Base-by-base conservation (phyloP, 1,140 invertebrate species). In the Halesus radiatus region DNA sequence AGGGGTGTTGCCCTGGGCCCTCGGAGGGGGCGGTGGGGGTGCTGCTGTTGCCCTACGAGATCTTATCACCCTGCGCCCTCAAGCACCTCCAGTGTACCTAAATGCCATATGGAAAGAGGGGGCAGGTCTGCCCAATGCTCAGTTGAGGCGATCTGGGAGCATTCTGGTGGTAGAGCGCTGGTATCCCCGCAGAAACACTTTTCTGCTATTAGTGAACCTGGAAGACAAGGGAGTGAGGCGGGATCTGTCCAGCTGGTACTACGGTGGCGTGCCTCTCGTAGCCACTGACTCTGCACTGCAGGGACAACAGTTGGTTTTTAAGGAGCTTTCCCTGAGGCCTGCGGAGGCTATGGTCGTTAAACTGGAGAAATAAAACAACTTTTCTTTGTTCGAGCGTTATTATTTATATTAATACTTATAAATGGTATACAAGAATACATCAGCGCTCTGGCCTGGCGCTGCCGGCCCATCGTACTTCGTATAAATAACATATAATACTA, bases 111-210 rank as follows among this genome's bases (percentile, higher is more conserved):
- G 90, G 78, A 95, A 93, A 85, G 90, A 94, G 26, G 91, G 91
- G 3, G 87, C 87, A 56, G 88, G 90, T 70, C 85, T 89, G 32
- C 91, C 91, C 5, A 95, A 95, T 87, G 92, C 92, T 78, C 91
- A 92, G 84, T 88, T 94, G 32, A 91, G 91, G 86, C 90, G 92
- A 83, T 90, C 90, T 16, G 87, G 91, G 52, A 91, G 94, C 84
- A 88, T 95, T 22, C 85, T 96, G 10, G 91, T 95, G 0, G 89
- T 96, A 56, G 94, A 95, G 83, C 89, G 95, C 52, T 94, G 92
- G 90, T 96, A 94, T 87, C 94, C 95, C 5, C 89, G 95, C 18
- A 90, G 94, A 73, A 93, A 94, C 84, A 92, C 93, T 2, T 95
- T 93, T 83, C 93, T 94, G 1, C 91, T 94, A 60, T 90, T 95